Evolutionary conservation across 2,888 invertebrate species (phyloP), one percentile per base, ranked within the genome.

Genomic region (Phalangium opilio): DNA sequence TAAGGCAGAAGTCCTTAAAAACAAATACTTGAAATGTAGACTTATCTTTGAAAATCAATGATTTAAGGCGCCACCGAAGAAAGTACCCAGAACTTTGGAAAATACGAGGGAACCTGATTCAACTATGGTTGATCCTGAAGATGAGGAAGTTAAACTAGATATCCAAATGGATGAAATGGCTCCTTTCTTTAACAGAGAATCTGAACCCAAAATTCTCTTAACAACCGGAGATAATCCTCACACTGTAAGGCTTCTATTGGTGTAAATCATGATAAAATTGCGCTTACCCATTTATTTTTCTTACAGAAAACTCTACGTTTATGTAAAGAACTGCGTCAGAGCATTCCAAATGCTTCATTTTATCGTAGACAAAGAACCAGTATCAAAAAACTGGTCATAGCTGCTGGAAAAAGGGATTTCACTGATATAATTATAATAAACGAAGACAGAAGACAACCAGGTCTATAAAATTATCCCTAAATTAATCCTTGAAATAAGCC

Each of bases 201-300:
- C 85, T 59, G 82, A 81, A 57, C 96, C 96, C 0, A 95, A 93
- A 73, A 83, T 98, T 20, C 70, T 98, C n/a, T 86, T 98, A 45
- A 95, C 95, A 10, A 93, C 83, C 58, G 78, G 84, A 1, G 93
- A 93, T 62, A 87, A 90, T 70, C 93, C 95, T 0, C 78, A 82
- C 59, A 62, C 67, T 55, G 74, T 74, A 60, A 62, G 60, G 47
- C 14, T 38, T 18, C 10, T 14, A 2, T 3, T 34, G 35, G 35
- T 34, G 14, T n/a, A 38, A 43, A 21, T 35, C 8, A 20, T 33
- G 11, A 32, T 19, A 17, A 38, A 21, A 21, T 17, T 20, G 18
- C 18, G 36, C 11, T 14, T 46, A 33, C 35, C 2, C 2, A 47
- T 15, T n/a, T 43, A 14, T 15, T 44, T 44, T 32, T 20, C 18